Conservation (phyloP, 2,113 vertebrate species). For the Pavo muticus region DNA sequence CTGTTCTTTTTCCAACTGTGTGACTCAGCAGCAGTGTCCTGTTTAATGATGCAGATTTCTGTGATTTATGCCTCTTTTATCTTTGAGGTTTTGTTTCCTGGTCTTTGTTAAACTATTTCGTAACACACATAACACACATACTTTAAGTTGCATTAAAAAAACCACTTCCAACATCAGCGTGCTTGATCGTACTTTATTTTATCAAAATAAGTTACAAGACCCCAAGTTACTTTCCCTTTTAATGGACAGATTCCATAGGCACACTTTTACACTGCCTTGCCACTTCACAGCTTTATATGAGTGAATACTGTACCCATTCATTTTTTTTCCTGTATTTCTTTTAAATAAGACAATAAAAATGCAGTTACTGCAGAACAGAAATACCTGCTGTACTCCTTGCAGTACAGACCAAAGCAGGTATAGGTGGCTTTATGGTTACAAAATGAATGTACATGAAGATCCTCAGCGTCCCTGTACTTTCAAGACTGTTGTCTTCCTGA, state of each 20-base stretch:
- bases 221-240: slow-evolving; percentile 24
- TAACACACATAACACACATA: background rate
- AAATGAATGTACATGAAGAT: background rate
- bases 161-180: background rate
- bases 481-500: background rate
- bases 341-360: slow-evolving; percentile 18
- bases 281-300: slow-evolving; percentile 2
- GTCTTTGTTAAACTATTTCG: background rate
- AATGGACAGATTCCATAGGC: background rate
- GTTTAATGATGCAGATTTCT: background rate
- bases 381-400: background rate
- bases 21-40: background rate
- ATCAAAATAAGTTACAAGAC: slow-evolving; percentile 51
- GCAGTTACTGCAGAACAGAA: background rate
- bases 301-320: background rate
- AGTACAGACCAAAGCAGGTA: background rate
- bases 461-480: background rate
- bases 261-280: background rate
- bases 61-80: background rate
- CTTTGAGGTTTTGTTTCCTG: background rate
- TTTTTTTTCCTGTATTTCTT: background rate
- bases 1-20: background rate
- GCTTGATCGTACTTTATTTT: slow-evolving; percentile 18
- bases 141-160: background rate
- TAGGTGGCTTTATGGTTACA: background rate